Evolutionary conservation across 2,113 vertebrate genomes (phyloP), one percentile per base, ranked within the genome.

Genomic region (Phoxinus phoxinus): DNA sequence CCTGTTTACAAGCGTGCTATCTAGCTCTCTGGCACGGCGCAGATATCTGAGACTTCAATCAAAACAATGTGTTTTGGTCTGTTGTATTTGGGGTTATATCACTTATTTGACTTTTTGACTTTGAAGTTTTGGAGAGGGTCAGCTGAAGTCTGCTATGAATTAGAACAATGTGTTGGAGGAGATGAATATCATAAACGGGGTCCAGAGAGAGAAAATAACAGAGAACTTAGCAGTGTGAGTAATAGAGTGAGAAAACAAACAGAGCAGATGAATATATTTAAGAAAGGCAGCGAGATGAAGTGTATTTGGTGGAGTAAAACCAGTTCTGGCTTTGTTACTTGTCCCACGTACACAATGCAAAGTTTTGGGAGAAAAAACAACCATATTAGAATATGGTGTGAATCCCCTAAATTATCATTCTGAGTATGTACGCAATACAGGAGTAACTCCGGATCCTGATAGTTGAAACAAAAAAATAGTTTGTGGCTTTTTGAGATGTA

Each of bases 121-220:
- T 91, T 89, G 90, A 92, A 91, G 91, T 91, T 90, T 91, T 92
- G 83, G 90, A 94, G 87, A 89, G 88, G 12, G 75, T 87, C 87
- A 85, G 87, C 90, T 88, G 56, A 83, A 90, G 89, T 92, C 91
- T 91, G 88, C 91, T 92, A 90, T 91, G 86, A 92, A 94, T 93
- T 90, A 90, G 81, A 89, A 87, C 90, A 91, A 85, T 90, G 89
- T 90, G 89, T 91, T 92, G 88, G 89, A 90, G 77, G 89, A 84
- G 80, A 83, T 88, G 56, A 83, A 83, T 74, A 67, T 58, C 25
- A 35, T 35, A 48, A 67, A 17, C 27, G 53, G 56, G 15, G 61
- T 51, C 69, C n/a, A 30, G 30, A 83, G 59, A 30, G 63, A 80
- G 25, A 67, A n/a, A 77, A 41, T 75, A 71, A 35, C 4, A 25